Conservation (phyloP, 2,113 vertebrate genomes). For the Fukomys damarensis region DNA sequence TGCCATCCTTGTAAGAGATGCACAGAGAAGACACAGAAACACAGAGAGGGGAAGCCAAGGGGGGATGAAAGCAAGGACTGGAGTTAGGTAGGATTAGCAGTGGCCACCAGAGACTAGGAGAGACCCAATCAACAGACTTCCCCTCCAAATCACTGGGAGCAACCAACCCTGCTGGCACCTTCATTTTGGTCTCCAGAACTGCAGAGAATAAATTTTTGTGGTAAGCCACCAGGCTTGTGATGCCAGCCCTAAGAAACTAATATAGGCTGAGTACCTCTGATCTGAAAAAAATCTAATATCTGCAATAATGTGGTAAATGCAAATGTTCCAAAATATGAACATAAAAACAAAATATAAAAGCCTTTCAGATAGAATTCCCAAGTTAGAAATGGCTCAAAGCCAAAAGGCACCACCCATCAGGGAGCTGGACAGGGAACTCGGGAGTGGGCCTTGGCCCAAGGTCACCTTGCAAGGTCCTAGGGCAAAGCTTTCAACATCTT, state of each 20-base stretch:
- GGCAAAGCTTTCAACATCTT: constrained; percentile 36
- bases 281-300: not conserved
- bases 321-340: not conserved
- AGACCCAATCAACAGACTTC: not conserved
- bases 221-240: not conserved
- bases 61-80: not conserved
- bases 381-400: not conserved
- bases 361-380: not conserved
- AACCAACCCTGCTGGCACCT: not conserved
- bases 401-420: not conserved
- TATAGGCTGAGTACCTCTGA: not conserved
- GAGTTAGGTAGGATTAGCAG: not conserved
- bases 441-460: not conserved
- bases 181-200: not conserved
- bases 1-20: not conserved
- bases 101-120: not conserved
- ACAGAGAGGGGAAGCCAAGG: not conserved
- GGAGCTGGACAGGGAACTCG: not conserved
- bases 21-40: not conserved
- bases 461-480: not conserved
- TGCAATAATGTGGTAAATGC: not conserved
- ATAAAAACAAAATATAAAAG: not conserved
- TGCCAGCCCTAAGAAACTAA: not conserved
- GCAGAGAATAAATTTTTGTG: not conserved
- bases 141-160: not conserved